Evolutionary conservation across 64 coral and sea anemone genomes (phyloP).

Genomic region (Orbicella faveolata): DNA sequence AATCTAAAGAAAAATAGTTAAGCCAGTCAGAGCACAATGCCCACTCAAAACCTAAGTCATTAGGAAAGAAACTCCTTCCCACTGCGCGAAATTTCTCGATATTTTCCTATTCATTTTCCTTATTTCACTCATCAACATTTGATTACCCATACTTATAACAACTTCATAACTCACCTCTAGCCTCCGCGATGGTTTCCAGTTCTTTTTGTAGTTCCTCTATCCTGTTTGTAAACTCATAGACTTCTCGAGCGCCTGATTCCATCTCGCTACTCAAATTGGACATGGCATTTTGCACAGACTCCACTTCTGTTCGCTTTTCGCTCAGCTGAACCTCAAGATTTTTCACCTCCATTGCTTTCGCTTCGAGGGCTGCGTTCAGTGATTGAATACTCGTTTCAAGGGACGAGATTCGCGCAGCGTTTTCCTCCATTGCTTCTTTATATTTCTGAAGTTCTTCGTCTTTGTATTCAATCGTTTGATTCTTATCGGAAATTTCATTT

Average conservation of each 20-base stretch:
- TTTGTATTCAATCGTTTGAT: slow-evolving; percentile 32
- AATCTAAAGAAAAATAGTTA: no score
- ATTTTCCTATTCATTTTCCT: no score
- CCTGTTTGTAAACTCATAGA: slow-evolving; percentile 19
- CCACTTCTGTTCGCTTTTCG: slow-evolving; percentile 28
- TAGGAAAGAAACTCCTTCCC: no score
- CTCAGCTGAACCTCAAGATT: slow-evolving; percentile 49
- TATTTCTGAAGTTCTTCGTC: slow-evolving; percentile 62
- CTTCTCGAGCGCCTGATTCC: slow-evolving; percentile 48
- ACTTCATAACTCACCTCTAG: background rate
- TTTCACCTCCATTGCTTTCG: slow-evolving; percentile 56
- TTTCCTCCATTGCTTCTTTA: slow-evolving; percentile 20
- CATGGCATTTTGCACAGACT: slow-evolving; percentile 62
- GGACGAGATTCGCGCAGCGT: slow-evolving; percentile 10
- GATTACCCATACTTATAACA: no score
- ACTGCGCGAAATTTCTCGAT: no score
- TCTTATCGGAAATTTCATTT: slow-evolving; percentile 15
- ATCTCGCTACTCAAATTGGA: slow-evolving; percentile 49
- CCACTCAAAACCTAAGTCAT: no score
- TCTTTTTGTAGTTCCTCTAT: slow-evolving; percentile 62
- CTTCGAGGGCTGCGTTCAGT: slow-evolving; percentile 53
- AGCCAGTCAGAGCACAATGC: no score
- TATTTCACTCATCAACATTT: no score
- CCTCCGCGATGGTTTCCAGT: slow-evolving; percentile 13
- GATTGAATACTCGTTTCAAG: slow-evolving; percentile 50